Evolutionary conservation across 1,140 invertebrate genomes (phyloP), one percentile per base, ranked within the genome.

Genomic region (Drosophila ogumai): DNA sequence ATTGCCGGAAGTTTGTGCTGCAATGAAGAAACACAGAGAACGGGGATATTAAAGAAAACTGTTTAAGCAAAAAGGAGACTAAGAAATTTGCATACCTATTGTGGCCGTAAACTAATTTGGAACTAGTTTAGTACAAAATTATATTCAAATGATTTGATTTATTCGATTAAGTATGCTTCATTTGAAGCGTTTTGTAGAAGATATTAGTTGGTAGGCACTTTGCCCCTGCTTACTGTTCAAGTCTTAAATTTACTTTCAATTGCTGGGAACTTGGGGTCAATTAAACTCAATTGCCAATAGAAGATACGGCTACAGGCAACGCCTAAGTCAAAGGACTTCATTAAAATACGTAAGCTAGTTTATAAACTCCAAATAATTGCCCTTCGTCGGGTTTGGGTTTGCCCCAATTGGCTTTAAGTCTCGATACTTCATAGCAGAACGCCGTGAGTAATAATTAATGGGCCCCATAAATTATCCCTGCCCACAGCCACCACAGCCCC

Each of bases 1-100:
- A 85, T 85, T 56, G 69, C 71, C 86, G 85, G 78, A 90, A 90
- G 71, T 74, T 68, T 60, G 31, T 54, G 57, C 78, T 79, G 80
- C 55, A 86, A 75, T 40, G 43, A 40, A 73, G 36, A 74, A 72
- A 67, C 2, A 55, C 8, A 38, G 60, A 60, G 19, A 67, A 55
- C 12, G 54, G 31, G 19, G 43, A 57, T 49, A 58, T 49, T 47
- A 68, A 61, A 55, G 65, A 49, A 47, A 50, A 66, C 55, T 68
- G 56, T 68, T 60, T 68, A 6, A 32, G 25, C 31, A 17, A 38
- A 15, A 34, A 8, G 12, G 15, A 19, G 10, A 19, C 31, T 31
- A 12, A 8, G 50, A 17, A 3, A 15, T 34, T 22, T 22, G 5
- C 12, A 44, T 22, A 3, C 22, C n/a, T 28, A 28, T n/a, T n/a